Percentiles rank a stretch among this genome's conserved stretches.
phyloP scores from a whole-genome alignment of 2,113 vertebrate species.

The Myiagra hebetior region DNA sequence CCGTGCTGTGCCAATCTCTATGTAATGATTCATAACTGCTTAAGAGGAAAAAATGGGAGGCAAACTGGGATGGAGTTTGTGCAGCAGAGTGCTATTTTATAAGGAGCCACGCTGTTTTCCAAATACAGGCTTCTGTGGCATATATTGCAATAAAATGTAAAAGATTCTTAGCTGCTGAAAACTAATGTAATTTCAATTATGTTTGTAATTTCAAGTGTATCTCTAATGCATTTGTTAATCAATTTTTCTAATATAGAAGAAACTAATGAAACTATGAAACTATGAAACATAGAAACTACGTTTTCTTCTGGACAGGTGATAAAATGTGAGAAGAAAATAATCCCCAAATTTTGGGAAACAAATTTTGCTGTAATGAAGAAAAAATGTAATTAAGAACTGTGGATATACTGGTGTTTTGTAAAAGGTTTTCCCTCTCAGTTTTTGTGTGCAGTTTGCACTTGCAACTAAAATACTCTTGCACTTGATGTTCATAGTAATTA shows the following conservation, averaged over 20 bases:
- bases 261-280: too few species aligned
- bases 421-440: neutral
- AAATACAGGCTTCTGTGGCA: neutral
- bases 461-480: neutral
- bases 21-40: neutral
- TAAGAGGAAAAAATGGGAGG: neutral
- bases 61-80: neutral
- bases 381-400: neutral
- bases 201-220: neutral
- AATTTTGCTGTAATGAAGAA: neutral
- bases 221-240: neutral
- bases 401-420: neutral
- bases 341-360: neutral
- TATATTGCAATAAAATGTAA: neutral
- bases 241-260: neutral
- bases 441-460: neutral
- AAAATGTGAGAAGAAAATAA: neutral
- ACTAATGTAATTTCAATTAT: neutral
- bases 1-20: neutral
- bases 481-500: neutral
- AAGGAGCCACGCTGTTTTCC: neutral
- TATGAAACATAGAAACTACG: too few species aligned
- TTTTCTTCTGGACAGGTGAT: neutral
- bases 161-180: neutral
- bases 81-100: neutral